phyloP scores from a whole-genome alignment of 2,113 vertebrate species.

The Vimba vimba region DNA sequence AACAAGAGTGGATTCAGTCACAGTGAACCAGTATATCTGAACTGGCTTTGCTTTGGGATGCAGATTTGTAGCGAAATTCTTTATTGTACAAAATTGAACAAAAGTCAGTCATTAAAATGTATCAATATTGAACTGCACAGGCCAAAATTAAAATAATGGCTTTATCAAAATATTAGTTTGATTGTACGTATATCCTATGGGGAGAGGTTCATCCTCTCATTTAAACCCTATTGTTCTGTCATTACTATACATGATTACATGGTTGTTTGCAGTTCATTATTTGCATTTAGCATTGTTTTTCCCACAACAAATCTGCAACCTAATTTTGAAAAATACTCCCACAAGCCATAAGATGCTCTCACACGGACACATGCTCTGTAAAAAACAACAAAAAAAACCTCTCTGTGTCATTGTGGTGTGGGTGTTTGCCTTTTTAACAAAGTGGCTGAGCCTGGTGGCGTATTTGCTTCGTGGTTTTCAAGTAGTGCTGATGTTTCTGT shows the following conservation, averaged over 20 bases:
- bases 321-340: neutral
- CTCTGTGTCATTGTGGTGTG: neutral
- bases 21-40: no score
- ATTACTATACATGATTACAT: neutral
- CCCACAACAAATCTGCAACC: neutral
- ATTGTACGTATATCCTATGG: neutral
- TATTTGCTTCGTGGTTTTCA: slow-evolving; percentile 12
- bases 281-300: neutral
- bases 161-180: neutral
- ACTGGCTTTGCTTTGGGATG: neutral
- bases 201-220: neutral
- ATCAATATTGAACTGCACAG: no score
- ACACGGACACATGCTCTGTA: neutral
- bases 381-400: neutral
- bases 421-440: neutral
- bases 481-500: slow-evolving; percentile 17
- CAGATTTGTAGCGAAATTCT: neutral
- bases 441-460: neutral
- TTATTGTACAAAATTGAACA: neutral
- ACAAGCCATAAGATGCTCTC: neutral
- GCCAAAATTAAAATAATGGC: no score
- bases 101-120: no score
- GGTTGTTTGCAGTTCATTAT: neutral
- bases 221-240: neutral
- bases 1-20: slow-evolving; percentile 26